Conservation (phyloP, 2,888 invertebrate genomes). For the Hedychridium roseum region DNA sequence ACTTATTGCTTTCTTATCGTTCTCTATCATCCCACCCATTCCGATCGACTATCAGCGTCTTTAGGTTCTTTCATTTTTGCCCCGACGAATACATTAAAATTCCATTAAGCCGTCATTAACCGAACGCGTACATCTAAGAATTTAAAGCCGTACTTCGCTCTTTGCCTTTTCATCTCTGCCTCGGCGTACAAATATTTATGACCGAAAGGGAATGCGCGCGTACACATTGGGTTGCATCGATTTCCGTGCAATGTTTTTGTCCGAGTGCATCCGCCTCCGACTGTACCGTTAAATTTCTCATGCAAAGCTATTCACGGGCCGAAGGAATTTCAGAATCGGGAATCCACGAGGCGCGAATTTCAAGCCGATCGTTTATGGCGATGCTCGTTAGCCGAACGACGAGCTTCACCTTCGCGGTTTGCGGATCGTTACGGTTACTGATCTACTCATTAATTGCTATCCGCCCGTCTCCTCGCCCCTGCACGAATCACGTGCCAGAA, state of each 20-base stretch:
- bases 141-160: no score
- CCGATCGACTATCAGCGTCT: conserved; percentile 18
- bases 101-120: no score
- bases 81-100: conserved; percentile 7
- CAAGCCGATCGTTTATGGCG: not conserved
- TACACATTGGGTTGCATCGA: not conserved
- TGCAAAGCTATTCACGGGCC: not conserved
- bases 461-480: not conserved
- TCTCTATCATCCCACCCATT: conserved; percentile 23
- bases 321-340: not conserved
- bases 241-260: not conserved
- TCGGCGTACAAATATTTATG: not conserved
- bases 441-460: not conserved
- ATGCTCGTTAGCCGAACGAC: not conserved
- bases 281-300: not conserved
- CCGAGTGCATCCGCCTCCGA: not conserved
- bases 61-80: conserved; percentile 15
- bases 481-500: not conserved
- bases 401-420: not conserved
- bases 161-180: not conserved
- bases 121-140: no score
- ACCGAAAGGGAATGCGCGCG: not conserved
- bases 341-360: not conserved
- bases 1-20: conserved; percentile 12
- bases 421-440: conserved; percentile 1